phyloP scores from a whole-genome alignment of 2,888 invertebrate species.

The Caenorhabditis afra region DNA sequence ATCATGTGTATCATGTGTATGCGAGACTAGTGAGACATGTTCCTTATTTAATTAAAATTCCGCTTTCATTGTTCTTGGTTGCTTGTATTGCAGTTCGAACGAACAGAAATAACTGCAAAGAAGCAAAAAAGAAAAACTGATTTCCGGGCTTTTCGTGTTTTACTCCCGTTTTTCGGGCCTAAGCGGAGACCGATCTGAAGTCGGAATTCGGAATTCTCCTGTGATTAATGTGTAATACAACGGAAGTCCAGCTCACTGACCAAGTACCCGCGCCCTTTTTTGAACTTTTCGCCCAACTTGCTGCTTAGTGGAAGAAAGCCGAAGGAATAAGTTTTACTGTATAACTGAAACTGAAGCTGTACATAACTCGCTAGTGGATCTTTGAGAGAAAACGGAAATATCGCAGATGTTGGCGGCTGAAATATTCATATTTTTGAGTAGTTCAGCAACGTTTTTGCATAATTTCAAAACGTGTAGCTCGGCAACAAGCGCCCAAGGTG shows the following conservation, averaged over 20 bases:
- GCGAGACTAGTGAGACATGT: constrained; percentile 50
- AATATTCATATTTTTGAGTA: constrained; percentile 35
- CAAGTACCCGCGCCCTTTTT: neutral
- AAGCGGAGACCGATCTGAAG: no score
- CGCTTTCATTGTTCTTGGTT: constrained; percentile 58
- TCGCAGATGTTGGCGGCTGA: constrained; percentile 5
- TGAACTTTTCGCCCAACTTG: constrained; percentile 8
- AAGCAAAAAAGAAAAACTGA: constrained; percentile 10
- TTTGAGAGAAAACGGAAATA: neutral
- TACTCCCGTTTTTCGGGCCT: no score
- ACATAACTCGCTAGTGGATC: neutral
- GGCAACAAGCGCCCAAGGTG: constrained; percentile 30
- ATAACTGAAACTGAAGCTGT: no score
- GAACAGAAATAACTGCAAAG: constrained; percentile 44
- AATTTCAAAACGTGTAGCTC: constrained; percentile 36
- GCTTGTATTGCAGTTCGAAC: constrained; percentile 48
- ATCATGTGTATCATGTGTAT: constrained; percentile 63
- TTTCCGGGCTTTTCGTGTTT: neutral
- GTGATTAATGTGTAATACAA: constrained; percentile 10
- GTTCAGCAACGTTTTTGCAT: constrained; percentile 48
- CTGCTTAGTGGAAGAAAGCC: neutral
- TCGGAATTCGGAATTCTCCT: neutral
- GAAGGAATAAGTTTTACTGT: neutral
- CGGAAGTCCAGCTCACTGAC: constrained; percentile 51
- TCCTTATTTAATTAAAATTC: constrained; percentile 66